Conservation (phyloP, 2,113 vertebrate species). For the Petromus typicus region DNA sequence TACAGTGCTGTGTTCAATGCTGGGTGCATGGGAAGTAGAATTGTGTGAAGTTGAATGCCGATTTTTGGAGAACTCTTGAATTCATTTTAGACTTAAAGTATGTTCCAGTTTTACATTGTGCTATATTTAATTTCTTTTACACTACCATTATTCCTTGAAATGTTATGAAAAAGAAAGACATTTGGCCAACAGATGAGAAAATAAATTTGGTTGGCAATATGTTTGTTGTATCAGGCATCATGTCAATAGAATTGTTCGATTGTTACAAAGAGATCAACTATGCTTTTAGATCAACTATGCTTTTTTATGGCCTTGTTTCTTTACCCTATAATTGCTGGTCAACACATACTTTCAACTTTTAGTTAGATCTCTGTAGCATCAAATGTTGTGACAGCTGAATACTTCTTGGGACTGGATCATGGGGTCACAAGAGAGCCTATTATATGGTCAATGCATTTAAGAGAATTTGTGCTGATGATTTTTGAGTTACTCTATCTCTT, state of each 20-base stretch:
- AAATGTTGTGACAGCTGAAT: not conserved
- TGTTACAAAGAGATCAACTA: not conserved
- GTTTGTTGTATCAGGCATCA: not conserved
- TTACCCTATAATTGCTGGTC: not conserved
- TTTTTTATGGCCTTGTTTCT: not conserved
- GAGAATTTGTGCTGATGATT: not conserved
- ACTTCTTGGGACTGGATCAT: not conserved
- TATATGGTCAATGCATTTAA: not conserved
- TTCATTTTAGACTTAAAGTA: not conserved
- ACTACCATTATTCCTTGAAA: not conserved
- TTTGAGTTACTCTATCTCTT: not conserved
- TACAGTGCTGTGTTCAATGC: not conserved
- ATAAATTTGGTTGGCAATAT: not conserved
- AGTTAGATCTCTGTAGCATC: not conserved
- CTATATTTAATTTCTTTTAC: not conserved
- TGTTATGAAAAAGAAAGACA: not conserved
- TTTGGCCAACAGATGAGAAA: not conserved
- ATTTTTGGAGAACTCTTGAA: not conserved
- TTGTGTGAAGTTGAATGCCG: not conserved
- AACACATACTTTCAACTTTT: constrained; percentile 10
- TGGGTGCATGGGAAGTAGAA: not conserved
- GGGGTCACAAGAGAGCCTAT: not conserved
- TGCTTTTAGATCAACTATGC: not conserved
- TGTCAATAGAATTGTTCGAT: not conserved
- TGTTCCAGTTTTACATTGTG: not conserved